Evolutionary conservation across 2,113 vertebrate genomes (phyloP).

Genomic region (Burhinus bistriatus): DNA sequence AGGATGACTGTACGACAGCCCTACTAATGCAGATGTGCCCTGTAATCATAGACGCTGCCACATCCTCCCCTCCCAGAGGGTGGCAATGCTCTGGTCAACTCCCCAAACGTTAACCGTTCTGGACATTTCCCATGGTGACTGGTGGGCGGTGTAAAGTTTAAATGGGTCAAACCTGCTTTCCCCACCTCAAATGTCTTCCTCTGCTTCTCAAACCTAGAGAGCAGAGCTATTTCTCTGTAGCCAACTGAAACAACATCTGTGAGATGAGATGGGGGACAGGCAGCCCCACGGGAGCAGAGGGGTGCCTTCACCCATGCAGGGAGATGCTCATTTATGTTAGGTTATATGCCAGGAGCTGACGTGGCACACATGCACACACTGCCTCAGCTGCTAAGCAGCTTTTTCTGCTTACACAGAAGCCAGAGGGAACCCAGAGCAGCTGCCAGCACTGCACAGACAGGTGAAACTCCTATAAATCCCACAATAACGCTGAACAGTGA

Average conservation of each 20-base stretch:
- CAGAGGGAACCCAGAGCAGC: background rate
- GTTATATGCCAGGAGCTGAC: background rate
- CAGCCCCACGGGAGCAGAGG: background rate
- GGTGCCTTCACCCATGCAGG: background rate
- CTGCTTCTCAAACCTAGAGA: background rate
- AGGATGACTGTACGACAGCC: background rate
- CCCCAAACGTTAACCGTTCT: background rate
- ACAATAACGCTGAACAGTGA: background rate
- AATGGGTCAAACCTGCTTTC: background rate
- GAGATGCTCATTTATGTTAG: background rate
- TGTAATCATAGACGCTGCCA: background rate
- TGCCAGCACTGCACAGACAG: background rate
- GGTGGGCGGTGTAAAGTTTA: background rate
- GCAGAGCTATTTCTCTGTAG: background rate
- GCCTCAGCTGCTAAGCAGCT: background rate
- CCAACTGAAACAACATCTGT: background rate
- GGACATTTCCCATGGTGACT: too few species aligned
- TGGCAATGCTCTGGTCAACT: background rate
- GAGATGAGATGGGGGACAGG: background rate
- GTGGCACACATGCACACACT: background rate
- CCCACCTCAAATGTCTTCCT: rapidly evolving
- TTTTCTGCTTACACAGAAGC: background rate
- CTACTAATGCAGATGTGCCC: background rate
- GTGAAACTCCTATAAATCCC: background rate
- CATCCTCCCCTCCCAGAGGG: background rate